phyloP scores from a whole-genome alignment of 2,113 vertebrate genomes.

The Sterrhoptilus dennistouni region DNA sequence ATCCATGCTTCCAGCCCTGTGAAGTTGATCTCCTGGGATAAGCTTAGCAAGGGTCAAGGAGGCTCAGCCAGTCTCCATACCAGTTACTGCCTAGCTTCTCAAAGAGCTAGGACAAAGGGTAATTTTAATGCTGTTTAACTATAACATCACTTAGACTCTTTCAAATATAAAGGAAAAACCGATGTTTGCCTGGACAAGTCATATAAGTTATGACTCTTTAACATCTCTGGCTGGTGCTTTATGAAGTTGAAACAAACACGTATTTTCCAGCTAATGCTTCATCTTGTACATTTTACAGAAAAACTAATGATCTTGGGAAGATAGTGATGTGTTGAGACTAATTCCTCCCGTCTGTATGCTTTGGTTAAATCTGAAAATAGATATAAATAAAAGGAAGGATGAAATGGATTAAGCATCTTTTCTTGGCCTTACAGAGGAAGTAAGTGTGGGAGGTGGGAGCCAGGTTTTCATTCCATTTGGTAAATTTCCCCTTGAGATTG shows the following conservation, averaged over 20 bases:
- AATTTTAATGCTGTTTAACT: slow-evolving; percentile 1
- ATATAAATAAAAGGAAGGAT: slow-evolving; percentile 10
- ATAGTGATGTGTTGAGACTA: neutral
- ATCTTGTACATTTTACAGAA: neutral
- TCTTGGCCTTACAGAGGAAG: neutral
- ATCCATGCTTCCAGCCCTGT: neutral
- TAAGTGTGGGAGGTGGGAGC: neutral
- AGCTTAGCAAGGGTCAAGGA: neutral
- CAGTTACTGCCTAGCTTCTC: neutral
- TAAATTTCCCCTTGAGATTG: neutral
- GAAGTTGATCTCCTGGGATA: neutral
- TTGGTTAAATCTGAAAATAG: slow-evolving; percentile 15
- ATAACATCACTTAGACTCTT: neutral
- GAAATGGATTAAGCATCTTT: neutral
- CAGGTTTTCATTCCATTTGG: neutral
- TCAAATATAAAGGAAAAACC: neutral
- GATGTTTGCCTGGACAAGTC: neutral
- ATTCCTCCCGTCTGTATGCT: neutral
- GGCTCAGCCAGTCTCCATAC: neutral
- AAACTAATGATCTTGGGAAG: neutral
- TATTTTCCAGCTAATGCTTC: neutral
- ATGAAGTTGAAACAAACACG: neutral
- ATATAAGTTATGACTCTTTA: neutral
- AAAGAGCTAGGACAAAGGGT: neutral
- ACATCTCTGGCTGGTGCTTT: neutral